Percentiles rank a stretch among this genome's conserved stretches.
These are phyloP conservation scores for Phyllopteryx taeniolatus DNA, from an alignment of 2,113 vertebrate genomes.

Conservation along the genomic window DNA sequence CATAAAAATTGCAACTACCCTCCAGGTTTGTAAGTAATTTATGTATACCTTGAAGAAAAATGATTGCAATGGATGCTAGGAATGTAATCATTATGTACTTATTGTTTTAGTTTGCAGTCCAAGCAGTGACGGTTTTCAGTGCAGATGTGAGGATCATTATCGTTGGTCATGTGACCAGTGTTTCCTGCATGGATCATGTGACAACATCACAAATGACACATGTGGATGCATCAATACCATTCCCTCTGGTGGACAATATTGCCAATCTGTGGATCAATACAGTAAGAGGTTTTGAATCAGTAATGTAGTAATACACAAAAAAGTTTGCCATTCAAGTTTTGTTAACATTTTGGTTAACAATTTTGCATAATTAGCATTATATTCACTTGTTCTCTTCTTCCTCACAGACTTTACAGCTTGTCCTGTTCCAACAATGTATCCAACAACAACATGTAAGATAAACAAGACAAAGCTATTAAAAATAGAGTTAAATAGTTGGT, in stretches of 20 bases:
- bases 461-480: too few relatives aligned
- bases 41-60: background rate
- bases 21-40: too few relatives aligned
- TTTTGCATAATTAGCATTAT: background rate
- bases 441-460: background rate
- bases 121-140: conserved; percentile 29
- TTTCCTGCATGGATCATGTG: conserved; percentile 29
- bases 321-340: conserved; percentile 6
- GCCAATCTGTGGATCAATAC: conserved; percentile 6
- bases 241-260: conserved; percentile 25
- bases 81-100: too few relatives aligned
- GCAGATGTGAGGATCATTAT: conserved; percentile 48
- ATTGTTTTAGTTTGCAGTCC: conserved; percentile 13
- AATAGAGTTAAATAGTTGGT: too few relatives aligned
- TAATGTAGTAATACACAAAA: background rate
- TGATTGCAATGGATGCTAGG: background rate
- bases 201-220: conserved; percentile 25
- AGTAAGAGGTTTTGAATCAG: conserved; percentile 11
- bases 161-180: conserved; percentile 51
- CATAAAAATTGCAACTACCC: too few relatives aligned
- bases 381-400: background rate
- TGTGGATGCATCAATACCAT: conserved; percentile 46
- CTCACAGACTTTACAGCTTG: background rate
- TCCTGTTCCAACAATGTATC: background rate
- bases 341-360: background rate